Evolutionary conservation across 2,113 vertebrate genomes (phyloP).

Genomic region (Chrysemys picta): DNA sequence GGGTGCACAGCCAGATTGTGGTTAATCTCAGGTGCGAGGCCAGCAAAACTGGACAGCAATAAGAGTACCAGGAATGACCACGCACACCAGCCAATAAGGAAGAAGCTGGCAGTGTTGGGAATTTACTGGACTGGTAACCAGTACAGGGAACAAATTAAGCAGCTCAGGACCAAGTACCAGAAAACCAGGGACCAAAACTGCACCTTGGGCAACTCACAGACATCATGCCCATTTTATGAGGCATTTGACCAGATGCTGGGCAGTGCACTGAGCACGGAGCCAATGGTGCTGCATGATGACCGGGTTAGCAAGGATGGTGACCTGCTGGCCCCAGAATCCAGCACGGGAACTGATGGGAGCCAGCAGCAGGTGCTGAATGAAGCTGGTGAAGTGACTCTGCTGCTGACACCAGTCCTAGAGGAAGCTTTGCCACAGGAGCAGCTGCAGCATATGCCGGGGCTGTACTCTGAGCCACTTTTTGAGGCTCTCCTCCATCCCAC

Average conservation of each 20-base stretch:
- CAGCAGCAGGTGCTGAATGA: background rate
- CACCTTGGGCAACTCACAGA: background rate
- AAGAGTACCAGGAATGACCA: background rate
- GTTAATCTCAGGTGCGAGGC: background rate
- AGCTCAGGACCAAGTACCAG: background rate
- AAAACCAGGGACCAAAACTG: background rate
- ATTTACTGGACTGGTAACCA: background rate
- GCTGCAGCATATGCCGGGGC: background rate
- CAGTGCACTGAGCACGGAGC: background rate
- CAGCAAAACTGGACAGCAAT: background rate
- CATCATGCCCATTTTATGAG: background rate
- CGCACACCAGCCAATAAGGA: background rate
- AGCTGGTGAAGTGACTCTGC: background rate
- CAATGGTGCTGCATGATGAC: background rate
- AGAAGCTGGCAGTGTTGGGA: background rate
- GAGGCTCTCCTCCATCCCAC: too few relatives aligned
- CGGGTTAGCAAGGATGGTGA: background rate
- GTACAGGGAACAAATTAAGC: background rate
- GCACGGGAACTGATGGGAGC: background rate
- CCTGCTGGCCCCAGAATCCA: background rate
- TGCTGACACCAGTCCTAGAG: background rate
- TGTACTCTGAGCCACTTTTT: background rate
- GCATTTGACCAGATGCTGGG: background rate
- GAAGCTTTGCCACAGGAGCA: background rate
- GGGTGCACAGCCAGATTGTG: background rate